Conservation (phyloP, 2,113 vertebrate genomes). For the Nannospalax galili region DNA sequence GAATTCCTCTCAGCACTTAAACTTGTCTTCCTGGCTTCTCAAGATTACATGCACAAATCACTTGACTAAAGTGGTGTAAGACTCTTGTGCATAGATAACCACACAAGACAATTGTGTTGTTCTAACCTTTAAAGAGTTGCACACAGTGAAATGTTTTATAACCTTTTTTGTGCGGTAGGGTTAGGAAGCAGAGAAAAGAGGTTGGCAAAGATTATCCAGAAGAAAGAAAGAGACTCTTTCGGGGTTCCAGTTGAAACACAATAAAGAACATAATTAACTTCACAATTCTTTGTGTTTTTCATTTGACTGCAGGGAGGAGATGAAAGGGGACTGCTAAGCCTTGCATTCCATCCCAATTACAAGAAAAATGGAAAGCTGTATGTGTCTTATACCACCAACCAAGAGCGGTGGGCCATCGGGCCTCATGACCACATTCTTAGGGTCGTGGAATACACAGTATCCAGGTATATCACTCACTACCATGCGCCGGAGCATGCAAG, state of each 20-base stretch:
- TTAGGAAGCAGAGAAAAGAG: constrained; percentile 88
- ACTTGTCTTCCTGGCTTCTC: constrained; percentile 93
- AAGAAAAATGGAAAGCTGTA: constrained; percentile 99
- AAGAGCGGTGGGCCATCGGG: constrained; percentile 98
- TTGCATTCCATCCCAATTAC: constrained; percentile 99
- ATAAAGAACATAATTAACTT: constrained; percentile 98
- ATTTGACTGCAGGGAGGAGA: constrained; percentile 99
- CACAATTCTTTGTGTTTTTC: constrained; percentile 97
- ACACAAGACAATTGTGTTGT: constrained; percentile 90
- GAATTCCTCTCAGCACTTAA: constrained; percentile 95
- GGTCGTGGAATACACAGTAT: constrained; percentile 99
- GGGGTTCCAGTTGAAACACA: constrained; percentile 90
- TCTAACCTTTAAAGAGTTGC: constrained; percentile 87
- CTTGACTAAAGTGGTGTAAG: constrained; percentile 91
- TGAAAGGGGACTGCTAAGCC: constrained; percentile 99
- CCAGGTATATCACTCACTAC: constrained; percentile 89
- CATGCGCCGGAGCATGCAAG: neutral
- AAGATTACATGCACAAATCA: constrained; percentile 98
- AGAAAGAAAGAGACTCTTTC: constrained; percentile 86
- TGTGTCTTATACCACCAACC: constrained; percentile 99
- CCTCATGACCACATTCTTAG: constrained; percentile 99
- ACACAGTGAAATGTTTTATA: constrained; percentile 95
- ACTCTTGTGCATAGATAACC: constrained; percentile 89
- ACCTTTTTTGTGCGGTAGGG: constrained; percentile 94
- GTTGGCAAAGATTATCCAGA: constrained; percentile 89